These are phyloP conservation scores for Desoria tigrina DNA, from an alignment of 2,888 invertebrate species.

Conservation along the genomic window DNA sequence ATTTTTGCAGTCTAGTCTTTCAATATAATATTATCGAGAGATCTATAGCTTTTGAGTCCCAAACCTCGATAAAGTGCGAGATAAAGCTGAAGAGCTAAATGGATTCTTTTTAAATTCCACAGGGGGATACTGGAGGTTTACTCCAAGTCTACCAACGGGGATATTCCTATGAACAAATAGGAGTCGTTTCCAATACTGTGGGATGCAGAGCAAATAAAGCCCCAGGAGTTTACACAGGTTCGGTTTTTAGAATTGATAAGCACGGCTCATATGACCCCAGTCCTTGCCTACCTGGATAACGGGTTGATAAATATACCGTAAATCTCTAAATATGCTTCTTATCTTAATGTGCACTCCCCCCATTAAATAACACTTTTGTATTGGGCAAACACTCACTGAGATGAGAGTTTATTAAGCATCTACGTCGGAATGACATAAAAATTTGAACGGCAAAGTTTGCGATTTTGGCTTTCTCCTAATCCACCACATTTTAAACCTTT, in stretches of 20 bases:
- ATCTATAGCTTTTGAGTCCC: not conserved
- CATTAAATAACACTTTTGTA: no score
- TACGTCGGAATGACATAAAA: no score
- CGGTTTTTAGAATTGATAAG: not conserved
- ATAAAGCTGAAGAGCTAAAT: constrained; percentile 14
- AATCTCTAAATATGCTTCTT: no score
- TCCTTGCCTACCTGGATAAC: not conserved
- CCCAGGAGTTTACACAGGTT: constrained; percentile 41
- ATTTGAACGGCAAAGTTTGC: no score
- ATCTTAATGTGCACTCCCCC: no score
- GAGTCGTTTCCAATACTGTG: constrained; percentile 31
- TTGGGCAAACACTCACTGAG: no score
- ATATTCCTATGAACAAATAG: constrained; percentile 41
- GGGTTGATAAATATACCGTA: no score
- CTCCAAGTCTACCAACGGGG: constrained; percentile 29
- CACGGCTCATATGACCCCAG: not conserved
- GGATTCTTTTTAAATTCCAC: not conserved
- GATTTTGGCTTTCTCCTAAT: no score
- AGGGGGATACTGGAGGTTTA: constrained; percentile 19
- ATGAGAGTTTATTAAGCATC: no score
- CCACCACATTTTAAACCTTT: no score
- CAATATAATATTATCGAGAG: not conserved
- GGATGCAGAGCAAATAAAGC: constrained; percentile 28
- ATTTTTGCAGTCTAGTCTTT: constrained; percentile 2
- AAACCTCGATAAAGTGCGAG: not conserved